phyloP scores from a whole-genome alignment of 2,797 vertebrate species.

The Pseudotriccus pelzelni region DNA sequence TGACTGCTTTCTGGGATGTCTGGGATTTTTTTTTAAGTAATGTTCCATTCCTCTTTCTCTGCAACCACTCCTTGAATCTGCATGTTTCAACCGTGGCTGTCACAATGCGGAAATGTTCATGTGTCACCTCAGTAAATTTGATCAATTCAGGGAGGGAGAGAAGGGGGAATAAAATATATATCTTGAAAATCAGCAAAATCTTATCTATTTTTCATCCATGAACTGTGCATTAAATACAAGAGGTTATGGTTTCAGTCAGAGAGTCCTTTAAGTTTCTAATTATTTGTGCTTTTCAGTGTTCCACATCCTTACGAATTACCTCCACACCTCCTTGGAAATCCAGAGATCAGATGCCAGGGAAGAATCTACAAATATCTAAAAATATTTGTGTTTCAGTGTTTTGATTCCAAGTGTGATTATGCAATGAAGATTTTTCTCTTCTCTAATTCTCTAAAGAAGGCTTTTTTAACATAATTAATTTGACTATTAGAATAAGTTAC shows the following conservation, averaged over 20 bases:
- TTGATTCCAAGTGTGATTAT: background rate
- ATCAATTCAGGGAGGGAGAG: background rate
- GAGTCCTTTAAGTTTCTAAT: background rate
- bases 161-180: background rate
- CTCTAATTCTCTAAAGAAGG: background rate
- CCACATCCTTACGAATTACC: background rate
- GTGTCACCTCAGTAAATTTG: background rate
- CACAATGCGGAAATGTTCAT: background rate
- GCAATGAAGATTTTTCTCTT: background rate
- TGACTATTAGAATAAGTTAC: background rate
- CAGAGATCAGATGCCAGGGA: background rate
- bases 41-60: conserved; percentile 24
- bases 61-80: conserved; percentile 2
- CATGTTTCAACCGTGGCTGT: background rate
- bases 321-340: background rate
- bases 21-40: conserved; percentile 8
- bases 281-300: background rate
- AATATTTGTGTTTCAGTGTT: background rate
- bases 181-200: background rate
- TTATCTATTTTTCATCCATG: background rate
- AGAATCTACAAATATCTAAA: background rate
- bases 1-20: conserved; percentile 56
- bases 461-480: background rate
- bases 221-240: background rate
- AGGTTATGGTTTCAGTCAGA: background rate